Percentiles rank a stretch among this genome's conserved stretches.
Evolutionary conservation across 2,113 vertebrate species (phyloP).

Genomic region (Antennarius striatus): DNA sequence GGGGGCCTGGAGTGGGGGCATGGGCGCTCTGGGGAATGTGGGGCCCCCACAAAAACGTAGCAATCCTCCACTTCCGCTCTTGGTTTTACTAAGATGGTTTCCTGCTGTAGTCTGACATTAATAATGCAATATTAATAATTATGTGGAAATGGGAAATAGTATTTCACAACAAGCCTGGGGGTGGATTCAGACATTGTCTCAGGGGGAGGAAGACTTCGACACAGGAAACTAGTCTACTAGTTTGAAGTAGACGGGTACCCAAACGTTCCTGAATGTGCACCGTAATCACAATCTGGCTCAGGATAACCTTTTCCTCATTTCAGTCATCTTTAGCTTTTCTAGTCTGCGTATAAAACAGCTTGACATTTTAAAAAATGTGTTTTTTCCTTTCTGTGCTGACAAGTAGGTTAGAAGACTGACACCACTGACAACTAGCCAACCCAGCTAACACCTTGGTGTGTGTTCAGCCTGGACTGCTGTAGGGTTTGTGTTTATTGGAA

Average conservation of each 20-base stretch:
- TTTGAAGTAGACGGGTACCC: background rate
- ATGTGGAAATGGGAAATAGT: conserved; percentile 10
- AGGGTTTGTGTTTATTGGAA: too few relatives aligned
- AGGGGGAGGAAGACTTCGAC: conserved; percentile 1
- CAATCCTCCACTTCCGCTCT: conserved; percentile 57
- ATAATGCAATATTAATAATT: conserved; percentile 30
- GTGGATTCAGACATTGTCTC: conserved; percentile 8
- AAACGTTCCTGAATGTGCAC: too few relatives aligned
- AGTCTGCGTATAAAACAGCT: too few relatives aligned
- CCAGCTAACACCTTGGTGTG: too few relatives aligned
- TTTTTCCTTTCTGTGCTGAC: too few relatives aligned
- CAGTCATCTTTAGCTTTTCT: background rate
- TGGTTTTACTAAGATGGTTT: conserved; percentile 28
- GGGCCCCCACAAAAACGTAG: conserved; percentile 62
- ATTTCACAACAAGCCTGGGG: conserved; percentile 22
- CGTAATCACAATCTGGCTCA: too few relatives aligned
- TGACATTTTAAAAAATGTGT: too few relatives aligned
- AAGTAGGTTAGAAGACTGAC: too few relatives aligned
- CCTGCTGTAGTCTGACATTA: conserved; percentile 21
- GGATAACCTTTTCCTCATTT: too few relatives aligned
- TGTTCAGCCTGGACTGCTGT: too few relatives aligned
- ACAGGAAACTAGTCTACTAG: conserved; percentile 13
- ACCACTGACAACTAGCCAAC: too few relatives aligned
- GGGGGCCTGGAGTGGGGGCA: conserved; percentile 9
- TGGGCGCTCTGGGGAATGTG: conserved; percentile 53